phyloP scores from a whole-genome alignment of 2,888 invertebrate genomes.

The Sicus ferrugineus region DNA sequence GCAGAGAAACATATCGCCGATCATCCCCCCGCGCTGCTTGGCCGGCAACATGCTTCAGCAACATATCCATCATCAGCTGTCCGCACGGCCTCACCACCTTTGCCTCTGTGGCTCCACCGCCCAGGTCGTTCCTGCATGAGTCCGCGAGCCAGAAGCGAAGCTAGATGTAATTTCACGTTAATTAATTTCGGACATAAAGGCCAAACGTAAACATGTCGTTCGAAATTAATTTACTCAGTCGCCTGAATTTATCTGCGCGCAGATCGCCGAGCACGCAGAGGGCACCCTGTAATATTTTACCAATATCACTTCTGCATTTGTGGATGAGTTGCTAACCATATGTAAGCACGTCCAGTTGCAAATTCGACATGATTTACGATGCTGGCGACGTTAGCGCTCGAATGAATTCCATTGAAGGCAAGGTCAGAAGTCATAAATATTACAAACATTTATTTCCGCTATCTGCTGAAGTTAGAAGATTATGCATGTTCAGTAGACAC shows the following conservation, averaged over 20 bases:
- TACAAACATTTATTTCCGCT: too few species aligned
- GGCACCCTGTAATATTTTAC: constrained; percentile 21
- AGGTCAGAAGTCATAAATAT: too few species aligned
- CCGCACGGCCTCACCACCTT: neutral
- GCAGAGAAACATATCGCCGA: neutral
- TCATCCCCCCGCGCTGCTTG: neutral
- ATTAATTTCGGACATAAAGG: constrained; percentile 33
- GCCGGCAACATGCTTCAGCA: constrained; percentile 41
- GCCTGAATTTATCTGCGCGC: neutral
- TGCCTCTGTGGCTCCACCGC: neutral
- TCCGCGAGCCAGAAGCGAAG: neutral
- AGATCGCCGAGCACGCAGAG: neutral
- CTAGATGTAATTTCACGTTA: constrained; percentile 17
- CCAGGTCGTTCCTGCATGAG: neutral
- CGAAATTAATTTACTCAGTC: constrained; percentile 33
- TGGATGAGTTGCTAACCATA: too few species aligned
- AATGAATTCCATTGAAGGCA: neutral
- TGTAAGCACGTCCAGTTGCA: neutral
- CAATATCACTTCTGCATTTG: neutral
- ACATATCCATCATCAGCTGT: constrained; percentile 22
- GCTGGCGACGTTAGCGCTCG: constrained; percentile 6
- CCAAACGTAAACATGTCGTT: constrained; percentile 39
- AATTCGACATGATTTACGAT: constrained; percentile 20
- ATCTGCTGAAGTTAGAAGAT: too few species aligned
- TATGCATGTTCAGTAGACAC: too few species aligned